Evolutionary conservation across 1,140 invertebrate species (phyloP), one percentile per base, ranked within the genome.

Genomic region (Drosophila busckii): DNA sequence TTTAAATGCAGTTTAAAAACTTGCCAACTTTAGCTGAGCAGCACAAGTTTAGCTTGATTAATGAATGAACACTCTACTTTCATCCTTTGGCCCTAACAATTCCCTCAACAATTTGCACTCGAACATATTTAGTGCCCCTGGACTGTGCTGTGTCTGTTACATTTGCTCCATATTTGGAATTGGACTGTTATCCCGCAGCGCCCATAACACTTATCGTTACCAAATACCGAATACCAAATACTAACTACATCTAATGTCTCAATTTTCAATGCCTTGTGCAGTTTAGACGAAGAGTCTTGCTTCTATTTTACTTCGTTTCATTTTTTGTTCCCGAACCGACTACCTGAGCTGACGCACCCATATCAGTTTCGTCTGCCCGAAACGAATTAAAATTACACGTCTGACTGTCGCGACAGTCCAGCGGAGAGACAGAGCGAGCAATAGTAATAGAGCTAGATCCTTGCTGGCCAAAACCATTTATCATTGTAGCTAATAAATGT

Each of bases 381-480:
- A 78, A 82, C 73, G 73, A 80, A 80, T 80, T 80, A 73, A 80
- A 80, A 80, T 80, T 80, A 80, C 75, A 80, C 73, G 70, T 63
- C 35, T 38, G 29, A 58, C 49, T 52, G 69, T 53, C 49, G 49
- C 38, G 49, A 34, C 63, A 45, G 54, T 45, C 60, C 23, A 34
- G 28, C 20, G 46, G 31, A 45, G 37, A 45, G 32, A 28, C 6
- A 37, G 26, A 25, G 23, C 2, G 20, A 22, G n/a, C 17, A 17
- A 19, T 10, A 40, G 16, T 9, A 22, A 26, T 13, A 26, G 34
- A 44, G 48, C 38, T 55, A 46, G 70, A 70, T 75, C 70, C 70
- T 75, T 60, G 29, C 44, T 50, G n/a, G n/a, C n/a, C n/a, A 56
- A 35, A 68, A 80, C 73, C 73, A 80, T 80, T 80, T 80, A 80